These are phyloP conservation scores for Drosophila ercepeae DNA, from an alignment of 1,140 invertebrate species.

Conservation along the genomic window DNA sequence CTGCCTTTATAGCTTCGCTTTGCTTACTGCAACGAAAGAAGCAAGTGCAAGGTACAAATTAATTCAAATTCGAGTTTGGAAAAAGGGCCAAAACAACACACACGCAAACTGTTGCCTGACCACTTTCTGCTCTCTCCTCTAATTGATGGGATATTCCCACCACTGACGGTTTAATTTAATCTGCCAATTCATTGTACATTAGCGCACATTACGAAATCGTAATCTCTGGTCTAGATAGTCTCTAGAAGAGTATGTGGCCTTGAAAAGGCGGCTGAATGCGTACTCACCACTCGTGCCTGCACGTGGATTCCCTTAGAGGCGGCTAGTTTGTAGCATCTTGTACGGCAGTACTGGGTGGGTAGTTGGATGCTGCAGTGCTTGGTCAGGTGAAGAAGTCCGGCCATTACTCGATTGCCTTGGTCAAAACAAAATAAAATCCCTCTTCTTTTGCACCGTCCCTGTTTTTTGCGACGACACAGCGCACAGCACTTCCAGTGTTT, in stretches of 20 bases:
- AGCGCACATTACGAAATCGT: conserved; percentile 65
- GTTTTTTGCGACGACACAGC: conserved; percentile 27
- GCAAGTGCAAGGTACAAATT: conserved; percentile 53
- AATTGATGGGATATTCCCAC: neutral
- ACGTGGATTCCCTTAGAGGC: conserved; percentile 24
- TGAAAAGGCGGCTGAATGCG: conserved; percentile 25
- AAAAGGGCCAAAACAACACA: conserved; percentile 75
- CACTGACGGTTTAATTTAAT: conserved; percentile 14
- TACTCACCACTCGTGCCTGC: conserved; percentile 63
- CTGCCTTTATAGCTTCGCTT: conserved; percentile 31
- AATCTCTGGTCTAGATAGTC: conserved; percentile 56
- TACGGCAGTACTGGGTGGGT: conserved; percentile 31
- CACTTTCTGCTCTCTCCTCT: conserved; percentile 8
- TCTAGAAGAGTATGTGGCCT: conserved; percentile 49
- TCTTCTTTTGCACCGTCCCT: conserved; percentile 35
- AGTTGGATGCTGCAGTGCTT: conserved; percentile 70
- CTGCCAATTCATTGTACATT: conserved; percentile 38
- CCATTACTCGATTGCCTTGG: conserved; percentile 59
- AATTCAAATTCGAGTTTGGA: conserved; percentile 17
- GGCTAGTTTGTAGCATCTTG: conserved; percentile 35
- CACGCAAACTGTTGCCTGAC: conserved; percentile 64
- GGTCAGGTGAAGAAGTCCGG: conserved; percentile 65
- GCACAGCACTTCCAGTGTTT: conserved; percentile 6
- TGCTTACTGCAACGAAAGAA: conserved; percentile 79
- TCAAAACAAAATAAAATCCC: conserved; percentile 54